phyloP scores from a whole-genome alignment of 2,888 invertebrate species.

The Zeuzera pyrina region DNA sequence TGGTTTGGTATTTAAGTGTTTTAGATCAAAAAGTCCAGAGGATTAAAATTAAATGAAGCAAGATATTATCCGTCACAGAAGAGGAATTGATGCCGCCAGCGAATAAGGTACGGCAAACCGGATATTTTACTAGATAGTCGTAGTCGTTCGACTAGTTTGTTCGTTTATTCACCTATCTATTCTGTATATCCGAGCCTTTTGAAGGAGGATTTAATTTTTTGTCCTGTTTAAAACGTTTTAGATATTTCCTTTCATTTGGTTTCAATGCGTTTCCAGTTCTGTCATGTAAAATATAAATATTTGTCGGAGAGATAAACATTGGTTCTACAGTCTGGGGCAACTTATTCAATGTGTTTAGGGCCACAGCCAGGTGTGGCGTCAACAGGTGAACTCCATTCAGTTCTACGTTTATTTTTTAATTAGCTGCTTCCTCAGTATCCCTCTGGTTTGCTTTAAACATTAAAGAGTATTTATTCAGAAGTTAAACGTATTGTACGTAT shows the following conservation, averaged over 20 bases:
- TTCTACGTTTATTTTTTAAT: slow-evolving; percentile 6
- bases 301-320: slow-evolving; percentile 44
- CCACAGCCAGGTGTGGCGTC: slow-evolving; percentile 45
- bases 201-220: slow-evolving; percentile 22
- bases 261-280: slow-evolving; percentile 25
- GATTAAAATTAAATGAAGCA: slow-evolving; percentile 39
- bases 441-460: too few relatives aligned
- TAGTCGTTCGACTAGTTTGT: slow-evolving; percentile 53
- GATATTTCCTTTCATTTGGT: slow-evolving; percentile 24
- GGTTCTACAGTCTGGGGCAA: slow-evolving; percentile 25
- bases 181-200: slow-evolving; percentile 21
- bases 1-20: slow-evolving; percentile 43
- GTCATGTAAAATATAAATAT: slow-evolving; percentile 49
- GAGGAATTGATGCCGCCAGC: slow-evolving; percentile 55
- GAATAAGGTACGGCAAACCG: slow-evolving; percentile 66
- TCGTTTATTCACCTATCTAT: slow-evolving; percentile 22
- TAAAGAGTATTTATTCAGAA: too few relatives aligned
- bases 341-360: slow-evolving; percentile 24
- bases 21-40: slow-evolving; percentile 25
- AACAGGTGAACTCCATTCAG: slow-evolving; percentile 48
- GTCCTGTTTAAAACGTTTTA: slow-evolving; percentile 19
- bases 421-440: too few relatives aligned
- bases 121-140: slow-evolving; percentile 52
- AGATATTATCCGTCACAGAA: slow-evolving; percentile 29
- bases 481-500: too few relatives aligned